Evolutionary conservation across 2,888 invertebrate species (phyloP).

Genomic region (Eulithis prunata): DNA sequence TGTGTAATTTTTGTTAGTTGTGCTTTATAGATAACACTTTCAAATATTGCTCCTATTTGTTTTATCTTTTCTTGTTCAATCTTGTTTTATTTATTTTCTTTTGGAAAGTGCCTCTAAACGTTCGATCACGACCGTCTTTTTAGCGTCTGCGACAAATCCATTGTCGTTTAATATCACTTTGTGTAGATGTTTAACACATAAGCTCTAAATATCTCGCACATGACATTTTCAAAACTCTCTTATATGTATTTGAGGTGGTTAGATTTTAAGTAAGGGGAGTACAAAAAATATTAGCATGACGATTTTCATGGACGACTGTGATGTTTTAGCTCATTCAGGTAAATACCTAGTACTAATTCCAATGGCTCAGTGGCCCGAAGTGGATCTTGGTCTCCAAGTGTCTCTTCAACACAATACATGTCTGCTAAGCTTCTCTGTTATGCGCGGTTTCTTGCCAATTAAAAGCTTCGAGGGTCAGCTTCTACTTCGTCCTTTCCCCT

Average conservation of each 20-base stretch:
- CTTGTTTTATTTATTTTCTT: slow-evolving; percentile 38
- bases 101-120: slow-evolving; percentile 56
- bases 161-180: slow-evolving; percentile 26
- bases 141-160: slow-evolving; percentile 46
- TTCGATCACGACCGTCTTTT: slow-evolving; percentile 49
- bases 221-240: slow-evolving; percentile 36
- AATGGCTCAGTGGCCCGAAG: too few relatives aligned
- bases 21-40: slow-evolving; percentile 3
- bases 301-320: background rate
- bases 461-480: too few relatives aligned
- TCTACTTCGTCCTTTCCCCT: too few relatives aligned
- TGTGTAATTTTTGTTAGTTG: background rate
- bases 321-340: too few relatives aligned
- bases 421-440: too few relatives aligned
- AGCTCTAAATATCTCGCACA: slow-evolving; percentile 37
- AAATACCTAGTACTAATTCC: too few relatives aligned
- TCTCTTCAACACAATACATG: too few relatives aligned
- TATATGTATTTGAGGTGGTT: slow-evolving; percentile 12
- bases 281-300: background rate
- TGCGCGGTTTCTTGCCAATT: too few relatives aligned
- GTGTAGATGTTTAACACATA: slow-evolving; percentile 32
- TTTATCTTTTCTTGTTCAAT: background rate
- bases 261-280: slow-evolving; percentile 22
- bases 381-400: too few relatives aligned
- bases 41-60: background rate